Evolutionary conservation across 2,113 vertebrate genomes (phyloP), one percentile per base, ranked within the genome.

Genomic region (Columba janthina): DNA sequence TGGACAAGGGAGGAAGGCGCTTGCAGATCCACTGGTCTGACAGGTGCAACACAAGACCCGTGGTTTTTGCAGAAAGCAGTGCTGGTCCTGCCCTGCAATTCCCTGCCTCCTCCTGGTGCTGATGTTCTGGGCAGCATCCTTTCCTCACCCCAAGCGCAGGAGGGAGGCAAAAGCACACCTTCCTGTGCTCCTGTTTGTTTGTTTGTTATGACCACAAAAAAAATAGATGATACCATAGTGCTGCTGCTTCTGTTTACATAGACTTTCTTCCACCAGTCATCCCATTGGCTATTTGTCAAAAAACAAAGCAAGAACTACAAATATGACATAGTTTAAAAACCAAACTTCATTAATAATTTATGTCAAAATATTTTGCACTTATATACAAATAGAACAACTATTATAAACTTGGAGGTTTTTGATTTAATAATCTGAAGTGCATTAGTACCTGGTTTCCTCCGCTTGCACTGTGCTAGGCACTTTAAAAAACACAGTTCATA

Each of bases 331-430:
- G 17, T 77, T 93, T 42, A 54, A 64, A 80, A 95, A 91, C 0
- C 12, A 40, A 83, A 58, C 36, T 90, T 88, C n/a, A 62, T 90
- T 96, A 72, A 84, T 88, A 36, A n/a, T 70, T 56, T 85, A 14
- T 44, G 46, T 84, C 76, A 92, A 96, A 96, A 87, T 72, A 57
- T 56, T 77, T 90, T 93, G 40, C n/a, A 92, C 71, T 93, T 77
- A 48, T 56, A 44, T 65, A 93, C 44, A 89, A 88, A 80, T 15
- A 74, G n/a, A 60, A 18, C 67, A 92, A 34, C 40, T 91, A 48
- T 22, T 61, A 86, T 14, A 74, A 72, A 83, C 38, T 36, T 67
- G 4, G 2, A 87, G 79, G 19, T 34, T 61, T 86, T 61, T 67
- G 11, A 73, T 67, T 57, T 75, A 86, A 65, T 88, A 84, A 79